phyloP scores from a whole-genome alignment of 2,888 invertebrate genomes.

The Stegophylla sp. region DNA sequence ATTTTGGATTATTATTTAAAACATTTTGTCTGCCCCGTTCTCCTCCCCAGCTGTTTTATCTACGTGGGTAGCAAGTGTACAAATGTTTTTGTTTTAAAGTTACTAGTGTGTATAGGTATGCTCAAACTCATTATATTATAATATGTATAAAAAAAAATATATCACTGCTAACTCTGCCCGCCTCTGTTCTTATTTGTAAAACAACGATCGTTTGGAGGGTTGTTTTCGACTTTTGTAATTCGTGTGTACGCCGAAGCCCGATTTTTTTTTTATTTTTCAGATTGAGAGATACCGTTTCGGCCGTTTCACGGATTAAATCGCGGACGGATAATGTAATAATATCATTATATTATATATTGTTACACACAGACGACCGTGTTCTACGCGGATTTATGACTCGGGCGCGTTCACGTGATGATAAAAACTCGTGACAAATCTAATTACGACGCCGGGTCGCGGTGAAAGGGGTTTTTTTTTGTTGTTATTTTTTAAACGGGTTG shows the following conservation, averaged over 20 bases:
- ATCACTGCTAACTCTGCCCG: background rate
- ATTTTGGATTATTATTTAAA: no score
- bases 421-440: slow-evolving; percentile 55
- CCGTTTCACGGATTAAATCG: slow-evolving; percentile 42
- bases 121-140: no score
- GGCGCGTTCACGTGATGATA: slow-evolving; percentile 52
- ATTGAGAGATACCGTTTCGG: slow-evolving; percentile 46
- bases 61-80: no score
- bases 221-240: background rate
- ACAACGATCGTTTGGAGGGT: no score
- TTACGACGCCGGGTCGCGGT: slow-evolving; percentile 32
- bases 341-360: no score
- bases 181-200: background rate
- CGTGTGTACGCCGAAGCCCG: background rate
- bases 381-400: slow-evolving; percentile 50
- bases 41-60: no score
- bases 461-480: slow-evolving; percentile 52
- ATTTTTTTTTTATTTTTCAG: slow-evolving; percentile 26
- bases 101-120: no score
- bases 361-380: slow-evolving; percentile 17
- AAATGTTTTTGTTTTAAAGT: no score
- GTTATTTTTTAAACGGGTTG: slow-evolving; percentile 31
- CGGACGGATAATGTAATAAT: background rate
- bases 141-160: background rate
- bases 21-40: no score